Evolutionary conservation across 2,888 invertebrate genomes (phyloP).

Genomic region (Callinectes sapidus): DNA sequence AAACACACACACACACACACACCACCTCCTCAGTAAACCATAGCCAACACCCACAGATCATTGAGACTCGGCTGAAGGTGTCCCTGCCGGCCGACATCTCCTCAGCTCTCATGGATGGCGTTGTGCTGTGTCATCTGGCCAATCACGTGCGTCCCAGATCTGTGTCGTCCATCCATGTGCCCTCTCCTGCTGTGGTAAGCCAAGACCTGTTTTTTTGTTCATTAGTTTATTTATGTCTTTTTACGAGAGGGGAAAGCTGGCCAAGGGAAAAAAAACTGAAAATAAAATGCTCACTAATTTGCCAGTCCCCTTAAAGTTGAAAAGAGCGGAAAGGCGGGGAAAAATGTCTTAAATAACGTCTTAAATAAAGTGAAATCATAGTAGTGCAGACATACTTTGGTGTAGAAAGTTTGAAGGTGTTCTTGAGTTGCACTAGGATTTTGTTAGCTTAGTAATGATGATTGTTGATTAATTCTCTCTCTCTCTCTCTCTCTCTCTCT

Average conservation of each 20-base stretch:
- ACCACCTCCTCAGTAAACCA: background rate
- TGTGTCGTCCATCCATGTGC: conserved; percentile 95
- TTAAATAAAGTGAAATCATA: too few relatives aligned
- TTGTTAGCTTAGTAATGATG: background rate
- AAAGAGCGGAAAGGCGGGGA: too few relatives aligned
- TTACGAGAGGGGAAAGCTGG: too few relatives aligned
- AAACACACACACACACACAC: background rate
- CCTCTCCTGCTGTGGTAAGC: conserved; percentile 91
- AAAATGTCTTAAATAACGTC: too few relatives aligned
- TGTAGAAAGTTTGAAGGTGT: background rate
- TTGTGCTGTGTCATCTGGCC: conserved; percentile 94
- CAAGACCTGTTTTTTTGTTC: too few relatives aligned
- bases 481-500: background rate
- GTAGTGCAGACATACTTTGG: background rate
- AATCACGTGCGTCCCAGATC: conserved; percentile 93
- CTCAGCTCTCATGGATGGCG: conserved; percentile 91
- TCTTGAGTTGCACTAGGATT: background rate
- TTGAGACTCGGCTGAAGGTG: conserved; percentile 93
- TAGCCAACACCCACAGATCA: conserved; percentile 81
- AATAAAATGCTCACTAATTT: too few relatives aligned
- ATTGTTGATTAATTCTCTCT: background rate
- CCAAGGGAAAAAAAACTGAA: too few relatives aligned
- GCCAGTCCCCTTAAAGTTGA: too few relatives aligned
- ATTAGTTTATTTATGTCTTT: too few relatives aligned
- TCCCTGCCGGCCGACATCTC: conserved; percentile 90